Evolutionary conservation across 2,113 vertebrate species (phyloP).

Genomic region (Fulica atra): DNA sequence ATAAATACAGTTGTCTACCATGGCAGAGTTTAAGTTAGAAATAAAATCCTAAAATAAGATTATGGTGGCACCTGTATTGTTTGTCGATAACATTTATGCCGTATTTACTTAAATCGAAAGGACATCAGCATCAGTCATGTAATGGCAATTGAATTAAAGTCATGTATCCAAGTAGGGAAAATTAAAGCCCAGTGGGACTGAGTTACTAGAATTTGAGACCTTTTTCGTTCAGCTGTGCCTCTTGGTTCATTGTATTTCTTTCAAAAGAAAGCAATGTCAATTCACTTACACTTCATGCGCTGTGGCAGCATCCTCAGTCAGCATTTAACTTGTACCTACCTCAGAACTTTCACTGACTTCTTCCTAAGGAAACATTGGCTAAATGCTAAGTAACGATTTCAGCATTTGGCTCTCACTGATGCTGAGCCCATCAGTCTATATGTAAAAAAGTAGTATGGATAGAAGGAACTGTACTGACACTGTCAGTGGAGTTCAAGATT

Average conservation of each 20-base stretch:
- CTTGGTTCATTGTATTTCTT: neutral
- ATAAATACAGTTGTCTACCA: neutral
- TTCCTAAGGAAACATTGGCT: neutral
- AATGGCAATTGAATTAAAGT: neutral
- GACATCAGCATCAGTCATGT: neutral
- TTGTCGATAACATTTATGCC: neutral
- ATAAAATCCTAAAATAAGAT: neutral
- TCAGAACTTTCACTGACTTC: neutral
- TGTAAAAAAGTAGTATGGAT: neutral
- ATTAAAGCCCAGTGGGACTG: neutral
- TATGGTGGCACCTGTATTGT: neutral
- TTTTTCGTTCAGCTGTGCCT: fast-evolving
- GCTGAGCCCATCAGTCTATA: neutral
- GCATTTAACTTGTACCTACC: neutral
- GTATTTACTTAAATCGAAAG: neutral
- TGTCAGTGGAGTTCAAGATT: neutral
- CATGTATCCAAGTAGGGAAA: neutral
- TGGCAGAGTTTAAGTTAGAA: neutral
- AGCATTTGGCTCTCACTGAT: neutral
- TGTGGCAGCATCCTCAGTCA: neutral
- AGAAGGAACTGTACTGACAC: neutral
- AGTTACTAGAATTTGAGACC: neutral
- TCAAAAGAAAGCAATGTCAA: neutral
- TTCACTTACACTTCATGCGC: neutral
- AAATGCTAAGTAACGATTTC: neutral